These are phyloP conservation scores for Phalacrocorax carbo DNA, from an alignment of 2,113 vertebrate genomes.

Conservation along the genomic window DNA sequence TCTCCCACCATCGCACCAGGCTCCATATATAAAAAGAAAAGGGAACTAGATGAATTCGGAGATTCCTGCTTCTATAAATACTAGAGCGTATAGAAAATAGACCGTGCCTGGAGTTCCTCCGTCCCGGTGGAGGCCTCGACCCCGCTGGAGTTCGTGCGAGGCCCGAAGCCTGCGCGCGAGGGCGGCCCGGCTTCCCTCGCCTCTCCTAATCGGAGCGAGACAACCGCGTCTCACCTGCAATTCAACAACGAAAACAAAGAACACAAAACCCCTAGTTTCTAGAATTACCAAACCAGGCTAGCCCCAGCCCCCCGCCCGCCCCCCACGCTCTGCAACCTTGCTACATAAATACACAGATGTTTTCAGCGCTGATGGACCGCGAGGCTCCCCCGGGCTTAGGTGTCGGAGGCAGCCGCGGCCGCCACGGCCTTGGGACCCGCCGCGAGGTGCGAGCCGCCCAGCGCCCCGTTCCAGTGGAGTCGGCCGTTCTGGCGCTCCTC, in stretches of 20 bases:
- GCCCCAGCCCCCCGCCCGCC: background rate
- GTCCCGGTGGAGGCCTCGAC: background rate
- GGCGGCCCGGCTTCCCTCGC: background rate
- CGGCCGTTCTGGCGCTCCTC: constrained; percentile 48
- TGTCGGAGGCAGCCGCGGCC: constrained; percentile 54
- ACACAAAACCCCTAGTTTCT: constrained; percentile 9
- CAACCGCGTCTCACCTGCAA: background rate
- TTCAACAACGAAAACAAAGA: background rate
- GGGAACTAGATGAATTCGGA: background rate
- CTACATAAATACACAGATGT: constrained; percentile 66
- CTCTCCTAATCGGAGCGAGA: background rate
- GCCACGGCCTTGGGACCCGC: constrained; percentile 28
- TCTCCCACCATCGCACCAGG: background rate
- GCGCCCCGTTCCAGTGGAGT: constrained; percentile 48
- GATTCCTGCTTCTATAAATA: background rate
- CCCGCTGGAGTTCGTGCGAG: background rate
- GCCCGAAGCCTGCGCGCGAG: background rate
- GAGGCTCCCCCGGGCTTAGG: constrained; percentile 5
- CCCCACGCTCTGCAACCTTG: constrained; percentile 38
- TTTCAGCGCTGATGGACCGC: background rate
- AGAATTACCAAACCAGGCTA: constrained; percentile 53
- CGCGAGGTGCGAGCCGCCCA: background rate
- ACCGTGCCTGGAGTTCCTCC: background rate
- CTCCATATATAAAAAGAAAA: background rate
- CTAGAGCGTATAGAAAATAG: background rate